A percentile compares a stretch with the other conserved stretches of the same genome.
These are phyloP conservation scores for Pristionchus arcanus DNA, from an alignment of 2,888 invertebrate genomes.

Conservation along the genomic window DNA sequence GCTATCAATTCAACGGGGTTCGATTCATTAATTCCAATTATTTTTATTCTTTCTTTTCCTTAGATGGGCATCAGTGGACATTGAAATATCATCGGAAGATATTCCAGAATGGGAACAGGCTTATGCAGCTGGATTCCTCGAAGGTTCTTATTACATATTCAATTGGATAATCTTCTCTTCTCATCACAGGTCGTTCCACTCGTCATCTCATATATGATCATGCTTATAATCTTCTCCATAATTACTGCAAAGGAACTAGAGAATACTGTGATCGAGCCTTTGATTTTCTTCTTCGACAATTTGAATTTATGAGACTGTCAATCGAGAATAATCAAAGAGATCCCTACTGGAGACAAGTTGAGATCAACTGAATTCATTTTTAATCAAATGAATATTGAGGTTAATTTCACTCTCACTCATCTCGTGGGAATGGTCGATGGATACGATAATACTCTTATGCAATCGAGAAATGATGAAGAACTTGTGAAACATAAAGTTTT, in stretches of 20 bases:
- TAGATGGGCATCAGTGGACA: constrained; percentile 47
- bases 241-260: constrained; percentile 25
- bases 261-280: constrained; percentile 22
- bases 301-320: neutral
- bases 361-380: neutral
- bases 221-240: neutral
- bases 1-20: constrained; percentile 47
- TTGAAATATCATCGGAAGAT: constrained; percentile 15
- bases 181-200: neutral
- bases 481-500: constrained; percentile 28
- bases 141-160: constrained; percentile 4
- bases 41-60: neutral
- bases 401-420: constrained; percentile 53
- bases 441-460: constrained; percentile 35
- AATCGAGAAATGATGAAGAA: constrained; percentile 31
- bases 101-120: constrained; percentile 46
- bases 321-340: neutral
- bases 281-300: constrained; percentile 27
- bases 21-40: neutral
- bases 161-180: neutral
- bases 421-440: constrained; percentile 51
- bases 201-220: constrained; percentile 49
- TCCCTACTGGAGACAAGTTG: constrained; percentile 44
- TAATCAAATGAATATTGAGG: constrained; percentile 8
- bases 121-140: constrained; percentile 48